These are phyloP conservation scores for Sebastes flavidus DNA, from an alignment of 2,797 vertebrate genomes.

Conservation along the genomic window DNA sequence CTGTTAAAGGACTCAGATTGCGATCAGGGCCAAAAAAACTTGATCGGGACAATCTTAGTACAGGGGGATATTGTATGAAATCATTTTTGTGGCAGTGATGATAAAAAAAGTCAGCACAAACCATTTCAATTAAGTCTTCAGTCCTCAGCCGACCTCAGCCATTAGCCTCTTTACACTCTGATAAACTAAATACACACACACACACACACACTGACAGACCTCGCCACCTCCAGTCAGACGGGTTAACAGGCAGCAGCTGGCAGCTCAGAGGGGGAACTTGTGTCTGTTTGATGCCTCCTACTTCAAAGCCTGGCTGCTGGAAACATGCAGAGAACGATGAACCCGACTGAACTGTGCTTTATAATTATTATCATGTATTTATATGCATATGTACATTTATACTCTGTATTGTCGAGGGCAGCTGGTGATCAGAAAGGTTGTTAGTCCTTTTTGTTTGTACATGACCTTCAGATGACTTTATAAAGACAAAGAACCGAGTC, in stretches of 20 bases:
- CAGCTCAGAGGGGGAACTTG: not conserved
- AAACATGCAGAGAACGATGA: not conserved
- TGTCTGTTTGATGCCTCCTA: constrained; percentile 17
- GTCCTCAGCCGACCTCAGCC: not conserved
- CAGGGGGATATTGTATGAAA: not conserved
- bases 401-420: not conserved
- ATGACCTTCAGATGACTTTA: not conserved
- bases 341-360: not conserved
- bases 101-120: not conserved
- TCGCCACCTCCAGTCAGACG: not conserved
- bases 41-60: not conserved
- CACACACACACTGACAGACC: not conserved
- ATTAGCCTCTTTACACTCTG: not conserved
- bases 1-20: not conserved
- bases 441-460: not conserved
- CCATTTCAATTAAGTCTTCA: too few species aligned
- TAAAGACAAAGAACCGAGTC: not conserved
- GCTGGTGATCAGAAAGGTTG: not conserved
- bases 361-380: not conserved
- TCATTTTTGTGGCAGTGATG: not conserved
- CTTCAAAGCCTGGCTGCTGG: constrained; percentile 15
- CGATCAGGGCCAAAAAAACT: not conserved
- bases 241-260: constrained; percentile 7
- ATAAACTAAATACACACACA: not conserved
- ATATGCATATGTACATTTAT: not conserved